Base-by-base conservation (phyloP, 2,113 vertebrate species). In the Ursus arctos region DNA sequence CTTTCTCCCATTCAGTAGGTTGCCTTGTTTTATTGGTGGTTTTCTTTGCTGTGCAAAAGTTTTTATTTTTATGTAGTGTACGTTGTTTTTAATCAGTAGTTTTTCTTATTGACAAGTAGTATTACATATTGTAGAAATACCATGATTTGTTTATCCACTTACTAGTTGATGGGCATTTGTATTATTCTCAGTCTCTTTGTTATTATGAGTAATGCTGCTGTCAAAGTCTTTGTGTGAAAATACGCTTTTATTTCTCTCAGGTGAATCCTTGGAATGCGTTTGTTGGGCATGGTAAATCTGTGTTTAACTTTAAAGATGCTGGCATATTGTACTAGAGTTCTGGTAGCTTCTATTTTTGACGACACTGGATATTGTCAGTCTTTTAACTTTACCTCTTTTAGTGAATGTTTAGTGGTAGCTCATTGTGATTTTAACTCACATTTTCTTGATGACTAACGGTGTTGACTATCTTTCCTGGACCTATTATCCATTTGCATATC, bases 401-500 rank as follows among this genome's bases (percentile, higher is more conserved):
- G 15, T 86, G 74, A 6, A 55, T 92, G 31, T n/a, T 79, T 74
- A 87, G 26, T 76, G 4, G 24, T 79, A 97, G 51, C 19, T 69
- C 43, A 53, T 24, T 96, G 22, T 61, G 16, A 11, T 91, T 95
- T 85, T 76, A 95, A 76, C 95, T 93, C 95, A 24, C 16, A 82
- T 94, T 96, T 97, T 94, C 57, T 80, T 87, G 31, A 84, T 97
- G 49, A 79, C 14, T 90, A 79, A 53, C 94, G 83, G 87, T 79
- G 28, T 31, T 79, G 76, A 92, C 33, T 63, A 74, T 80, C 51
- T 93, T 89, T 94, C n/a, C 26, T 76, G 21, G 47, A 13, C 8
- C 53, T 53, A 36, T 63, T 69, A 69, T 21, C 51, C 2, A 71
- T 72, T 92, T 96, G 47, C 3, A 31, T 92, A 49, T 88, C 33